Percentiles rank a stretch among this genome's conserved stretches.
phyloP scores from a whole-genome alignment of 2,888 invertebrate species.

The Trileptium ribeirensis region DNA sequence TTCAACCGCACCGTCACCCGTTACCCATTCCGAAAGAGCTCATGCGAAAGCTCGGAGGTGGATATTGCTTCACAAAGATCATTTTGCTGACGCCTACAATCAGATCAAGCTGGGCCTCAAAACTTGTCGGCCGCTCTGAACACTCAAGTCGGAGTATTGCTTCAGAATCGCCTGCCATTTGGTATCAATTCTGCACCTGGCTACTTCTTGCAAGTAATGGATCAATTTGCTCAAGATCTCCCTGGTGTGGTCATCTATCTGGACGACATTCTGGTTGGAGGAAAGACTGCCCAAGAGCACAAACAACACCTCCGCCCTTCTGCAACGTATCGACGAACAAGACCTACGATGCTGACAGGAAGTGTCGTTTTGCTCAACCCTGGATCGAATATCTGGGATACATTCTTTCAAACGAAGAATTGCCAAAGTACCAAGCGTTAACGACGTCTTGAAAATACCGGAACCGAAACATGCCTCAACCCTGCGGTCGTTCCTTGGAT shows the following conservation, averaged over 20 bases:
- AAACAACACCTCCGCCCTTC: neutral
- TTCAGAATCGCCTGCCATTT: neutral
- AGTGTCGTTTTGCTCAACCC: neutral
- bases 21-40: neutral
- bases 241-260: conserved; percentile 31
- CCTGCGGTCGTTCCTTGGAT: neutral
- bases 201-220: conserved; percentile 31
- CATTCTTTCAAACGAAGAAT: neutral
- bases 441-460: neutral
- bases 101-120: neutral
- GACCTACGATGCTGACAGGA: neutral
- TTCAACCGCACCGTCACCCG: neutral
- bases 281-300: neutral
- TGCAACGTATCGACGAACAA: neutral
- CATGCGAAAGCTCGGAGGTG: conserved; percentile 1
- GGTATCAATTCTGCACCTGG: neutral
- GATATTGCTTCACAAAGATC: neutral
- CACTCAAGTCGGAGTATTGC: neutral
- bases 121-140: neutral
- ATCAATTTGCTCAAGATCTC: conserved; percentile 37
- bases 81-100: conserved; percentile 7
- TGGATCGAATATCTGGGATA: neutral
- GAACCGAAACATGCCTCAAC: neutral
- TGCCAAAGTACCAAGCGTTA: neutral
- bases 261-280: conserved; percentile 35